Conservation (phyloP, 2,797 vertebrate genomes). For the Varecia variegata region DNA sequence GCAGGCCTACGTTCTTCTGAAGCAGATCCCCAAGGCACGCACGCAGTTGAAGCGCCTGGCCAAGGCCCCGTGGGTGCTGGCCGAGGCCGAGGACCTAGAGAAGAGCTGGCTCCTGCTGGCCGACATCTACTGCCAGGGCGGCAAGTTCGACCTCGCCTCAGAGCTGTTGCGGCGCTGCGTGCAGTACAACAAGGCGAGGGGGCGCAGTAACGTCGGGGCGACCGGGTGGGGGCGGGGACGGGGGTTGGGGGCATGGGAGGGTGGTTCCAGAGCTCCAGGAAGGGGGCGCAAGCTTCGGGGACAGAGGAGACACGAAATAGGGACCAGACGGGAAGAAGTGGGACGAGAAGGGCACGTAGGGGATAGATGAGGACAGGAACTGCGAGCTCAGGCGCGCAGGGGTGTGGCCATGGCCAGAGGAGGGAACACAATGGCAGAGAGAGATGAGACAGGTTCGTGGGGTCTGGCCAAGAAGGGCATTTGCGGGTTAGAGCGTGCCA, state of each 20-base stretch:
- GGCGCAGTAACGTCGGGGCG: rapidly evolving
- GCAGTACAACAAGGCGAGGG: conserved; percentile 84
- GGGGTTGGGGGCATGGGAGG: background rate
- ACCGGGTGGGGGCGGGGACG: rapidly evolving
- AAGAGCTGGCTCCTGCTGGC: conserved; percentile 85
- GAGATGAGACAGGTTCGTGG: background rate
- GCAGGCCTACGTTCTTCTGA: conserved; percentile 81
- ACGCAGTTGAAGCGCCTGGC: conserved; percentile 83
- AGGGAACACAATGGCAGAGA: rapidly evolving
- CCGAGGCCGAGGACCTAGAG: conserved; percentile 80
- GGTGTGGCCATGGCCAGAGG: rapidly evolving
- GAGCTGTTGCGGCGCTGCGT: conserved; percentile 84
- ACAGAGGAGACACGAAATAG: background rate
- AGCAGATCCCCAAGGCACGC: conserved; percentile 81
- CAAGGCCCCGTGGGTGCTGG: conserved; percentile 75
- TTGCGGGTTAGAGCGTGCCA: too few species aligned
- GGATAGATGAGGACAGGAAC: background rate
- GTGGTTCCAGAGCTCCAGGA: rapidly evolving
- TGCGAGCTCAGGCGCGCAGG: rapidly evolving
- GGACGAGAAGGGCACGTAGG: background rate
- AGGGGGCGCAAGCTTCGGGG: too few species aligned
- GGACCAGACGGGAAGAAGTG: background rate
- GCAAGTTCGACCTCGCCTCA: conserved; percentile 83
- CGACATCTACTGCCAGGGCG: conserved; percentile 84
- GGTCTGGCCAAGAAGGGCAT: rapidly evolving